A percentile compares a stretch with the other conserved stretches of the same genome.
phyloP scores from a whole-genome alignment of 2,113 vertebrate genomes.

The Marmota monax region DNA sequence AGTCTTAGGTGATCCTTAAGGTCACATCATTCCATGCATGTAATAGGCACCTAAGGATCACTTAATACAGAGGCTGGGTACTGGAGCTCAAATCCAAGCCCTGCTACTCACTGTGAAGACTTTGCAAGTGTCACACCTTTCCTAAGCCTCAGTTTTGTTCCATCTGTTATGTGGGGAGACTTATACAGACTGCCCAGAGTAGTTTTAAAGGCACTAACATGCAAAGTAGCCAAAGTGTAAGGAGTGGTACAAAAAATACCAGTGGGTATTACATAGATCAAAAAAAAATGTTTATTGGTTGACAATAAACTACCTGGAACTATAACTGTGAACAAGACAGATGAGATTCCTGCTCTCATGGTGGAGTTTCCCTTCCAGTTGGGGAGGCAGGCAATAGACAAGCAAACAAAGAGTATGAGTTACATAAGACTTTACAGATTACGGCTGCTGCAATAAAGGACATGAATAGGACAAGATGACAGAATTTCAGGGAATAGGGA shows the following conservation, averaged over 20 bases:
- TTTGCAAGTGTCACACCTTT: background rate
- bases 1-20: too few species aligned
- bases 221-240: background rate
- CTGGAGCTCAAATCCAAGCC: background rate
- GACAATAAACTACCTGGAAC: too few species aligned
- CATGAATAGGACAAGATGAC: rapidly evolving
- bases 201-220: background rate
- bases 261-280: background rate
- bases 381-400: background rate
- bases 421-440: background rate
- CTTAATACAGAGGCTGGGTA: background rate
- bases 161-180: background rate
- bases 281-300: background rate
- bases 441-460: background rate
- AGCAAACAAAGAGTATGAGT: background rate
- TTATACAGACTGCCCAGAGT: too few species aligned
- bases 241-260: background rate
- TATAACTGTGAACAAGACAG: background rate
- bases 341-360: background rate
- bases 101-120: background rate
- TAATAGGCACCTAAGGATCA: background rate
- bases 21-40: too few species aligned
- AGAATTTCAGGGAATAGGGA: background rate
- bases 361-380: background rate
- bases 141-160: background rate